Percentiles rank a stretch among this genome's conserved stretches.
phyloP scores from a whole-genome alignment of 2,797 vertebrate species.

The Anas bernieri region DNA sequence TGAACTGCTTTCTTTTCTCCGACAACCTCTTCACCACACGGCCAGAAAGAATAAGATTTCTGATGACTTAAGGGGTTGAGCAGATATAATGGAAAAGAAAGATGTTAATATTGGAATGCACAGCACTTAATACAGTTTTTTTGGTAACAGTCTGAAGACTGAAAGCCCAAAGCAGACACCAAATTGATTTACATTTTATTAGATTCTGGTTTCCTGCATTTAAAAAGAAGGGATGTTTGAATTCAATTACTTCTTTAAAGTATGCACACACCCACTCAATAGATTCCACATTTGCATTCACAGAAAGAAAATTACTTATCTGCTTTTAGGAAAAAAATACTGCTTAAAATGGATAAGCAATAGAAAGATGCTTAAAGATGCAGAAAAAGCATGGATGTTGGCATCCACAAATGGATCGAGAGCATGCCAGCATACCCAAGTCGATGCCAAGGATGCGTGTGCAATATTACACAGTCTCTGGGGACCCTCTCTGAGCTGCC shows the following conservation, averaged over 20 bases:
- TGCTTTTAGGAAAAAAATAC: not conserved
- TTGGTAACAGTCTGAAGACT: conserved; percentile 40
- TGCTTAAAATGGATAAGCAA: not conserved
- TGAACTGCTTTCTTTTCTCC: not conserved
- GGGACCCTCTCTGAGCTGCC: not conserved
- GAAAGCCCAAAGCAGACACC: conserved; percentile 50
- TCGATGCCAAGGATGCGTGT: not conserved
- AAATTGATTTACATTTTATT: conserved; percentile 69
- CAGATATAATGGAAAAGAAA: conserved; percentile 33
- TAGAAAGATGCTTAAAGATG: not conserved
- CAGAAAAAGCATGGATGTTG: not conserved
- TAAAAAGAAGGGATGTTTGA: conserved; percentile 51
- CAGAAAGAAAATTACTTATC: conserved; percentile 7
- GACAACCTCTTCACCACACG: not conserved
- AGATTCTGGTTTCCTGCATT: conserved; percentile 59
- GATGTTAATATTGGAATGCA: conserved; percentile 33
- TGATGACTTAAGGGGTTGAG: not conserved
- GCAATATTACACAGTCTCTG: not conserved
- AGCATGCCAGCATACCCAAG: not conserved
- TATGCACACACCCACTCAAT: conserved; percentile 19
- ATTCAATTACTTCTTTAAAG: conserved; percentile 57
- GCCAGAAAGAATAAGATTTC: not conserved
- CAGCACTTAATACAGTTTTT: conserved; percentile 1
- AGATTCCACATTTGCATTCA: conserved; percentile 38
- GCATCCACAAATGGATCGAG: not conserved